Evolutionary conservation across 2,797 vertebrate genomes (phyloP).

Genomic region (Jordanella pulchra): DNA sequence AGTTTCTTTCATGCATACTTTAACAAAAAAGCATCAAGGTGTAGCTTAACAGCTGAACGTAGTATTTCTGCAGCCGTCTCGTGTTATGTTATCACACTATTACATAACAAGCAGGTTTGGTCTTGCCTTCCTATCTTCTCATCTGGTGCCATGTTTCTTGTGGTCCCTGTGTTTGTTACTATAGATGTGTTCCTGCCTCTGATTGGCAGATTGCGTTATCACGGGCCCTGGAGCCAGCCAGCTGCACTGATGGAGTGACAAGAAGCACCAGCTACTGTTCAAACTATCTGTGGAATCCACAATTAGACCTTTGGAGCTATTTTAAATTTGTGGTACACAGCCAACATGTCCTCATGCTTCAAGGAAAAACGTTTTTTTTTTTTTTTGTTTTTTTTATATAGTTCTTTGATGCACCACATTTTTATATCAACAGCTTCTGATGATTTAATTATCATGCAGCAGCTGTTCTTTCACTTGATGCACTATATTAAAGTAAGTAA

Average conservation of each 20-base stretch:
- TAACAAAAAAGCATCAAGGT: not conserved
- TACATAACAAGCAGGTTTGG: constrained; percentile 58
- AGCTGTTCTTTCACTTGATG: too few species aligned
- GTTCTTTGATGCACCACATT: not conserved
- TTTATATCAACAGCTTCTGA: not conserved
- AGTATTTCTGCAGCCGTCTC: constrained; percentile 1
- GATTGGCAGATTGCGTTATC: constrained; percentile 76
- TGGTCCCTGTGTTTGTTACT: constrained; percentile 38
- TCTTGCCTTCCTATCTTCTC: constrained; percentile 63
- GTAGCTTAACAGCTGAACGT: not conserved
- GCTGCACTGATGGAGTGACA: constrained; percentile 64
- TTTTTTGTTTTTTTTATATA: not conserved
- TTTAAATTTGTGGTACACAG: not conserved
- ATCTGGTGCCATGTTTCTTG: constrained; percentile 57
- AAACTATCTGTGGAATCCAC: constrained; percentile 39
- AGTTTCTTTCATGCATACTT: not conserved
- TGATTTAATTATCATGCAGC: not conserved
- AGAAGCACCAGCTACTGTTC: constrained; percentile 31
- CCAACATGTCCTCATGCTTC: not conserved
- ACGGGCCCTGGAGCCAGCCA: constrained; percentile 58
- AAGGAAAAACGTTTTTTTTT: not conserved
- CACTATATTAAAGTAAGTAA: too few species aligned
- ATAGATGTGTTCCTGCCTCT: constrained; percentile 24
- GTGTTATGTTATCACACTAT: constrained; percentile 42
- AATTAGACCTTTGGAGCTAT: constrained; percentile 1